phyloP scores from a whole-genome alignment of 2,888 invertebrate species.

The Trichogramma dendrolimi region DNA sequence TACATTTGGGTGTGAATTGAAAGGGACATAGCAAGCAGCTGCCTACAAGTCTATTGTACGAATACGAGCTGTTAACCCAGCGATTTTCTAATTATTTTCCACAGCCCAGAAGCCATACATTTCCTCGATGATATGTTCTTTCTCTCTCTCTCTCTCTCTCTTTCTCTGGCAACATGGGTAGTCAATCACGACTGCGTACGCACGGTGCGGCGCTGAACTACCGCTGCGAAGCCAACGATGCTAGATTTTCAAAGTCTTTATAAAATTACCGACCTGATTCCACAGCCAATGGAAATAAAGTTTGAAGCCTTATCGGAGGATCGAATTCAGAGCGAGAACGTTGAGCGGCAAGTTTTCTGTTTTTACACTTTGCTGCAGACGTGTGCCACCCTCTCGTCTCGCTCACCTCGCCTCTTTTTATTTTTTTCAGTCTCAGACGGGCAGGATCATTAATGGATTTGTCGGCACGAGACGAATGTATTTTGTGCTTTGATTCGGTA shows the following conservation, averaged over 20 bases:
- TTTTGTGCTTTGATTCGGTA: background rate
- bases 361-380: background rate
- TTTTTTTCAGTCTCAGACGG: background rate
- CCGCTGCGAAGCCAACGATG: conserved; percentile 30
- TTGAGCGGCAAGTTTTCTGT: background rate
- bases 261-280: conserved; percentile 45
- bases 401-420: background rate
- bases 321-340: background rate
- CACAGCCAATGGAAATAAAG: conserved; percentile 13
- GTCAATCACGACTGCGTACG: background rate
- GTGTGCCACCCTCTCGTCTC: background rate
- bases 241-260: conserved; percentile 53
- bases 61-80: background rate
- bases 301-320: conserved; percentile 13
- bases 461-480: conserved; percentile 3
- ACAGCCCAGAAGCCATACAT: background rate
- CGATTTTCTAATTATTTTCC: conserved; percentile 29
- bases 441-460: conserved; percentile 27
- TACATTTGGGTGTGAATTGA: no score
- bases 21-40: no score
- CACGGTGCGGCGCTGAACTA: background rate
- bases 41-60: no score
- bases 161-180: no score
- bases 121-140: no score
- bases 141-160: no score